Conservation (phyloP, 2,113 vertebrate genomes). For the Chrysemys picta region DNA sequence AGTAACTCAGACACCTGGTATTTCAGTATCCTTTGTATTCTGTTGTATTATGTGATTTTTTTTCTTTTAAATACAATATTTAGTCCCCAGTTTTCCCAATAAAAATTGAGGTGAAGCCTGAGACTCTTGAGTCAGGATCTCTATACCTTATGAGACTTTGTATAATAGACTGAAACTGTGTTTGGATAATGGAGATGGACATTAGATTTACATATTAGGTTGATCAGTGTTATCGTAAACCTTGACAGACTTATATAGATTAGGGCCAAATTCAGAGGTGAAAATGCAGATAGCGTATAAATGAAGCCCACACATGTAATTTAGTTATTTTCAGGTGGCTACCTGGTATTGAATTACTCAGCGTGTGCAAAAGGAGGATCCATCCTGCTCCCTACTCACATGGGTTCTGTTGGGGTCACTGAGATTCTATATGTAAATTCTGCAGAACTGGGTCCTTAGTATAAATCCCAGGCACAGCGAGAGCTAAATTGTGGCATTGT, state of each 20-base stretch:
- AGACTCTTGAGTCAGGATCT: neutral
- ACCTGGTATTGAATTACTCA: neutral
- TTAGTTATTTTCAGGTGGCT: neutral
- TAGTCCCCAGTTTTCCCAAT: neutral
- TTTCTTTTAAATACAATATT: neutral
- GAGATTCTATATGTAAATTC: neutral
- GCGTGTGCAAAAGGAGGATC: neutral
- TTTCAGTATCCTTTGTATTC: neutral
- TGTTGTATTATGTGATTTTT: neutral
- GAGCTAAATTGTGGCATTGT: neutral
- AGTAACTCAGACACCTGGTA: constrained; percentile 59
- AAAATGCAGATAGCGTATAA: neutral
- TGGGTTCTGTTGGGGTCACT: neutral
- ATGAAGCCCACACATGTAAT: neutral
- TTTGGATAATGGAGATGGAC: neutral
- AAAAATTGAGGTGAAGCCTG: neutral
- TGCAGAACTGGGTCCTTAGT: neutral
- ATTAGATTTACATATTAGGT: neutral
- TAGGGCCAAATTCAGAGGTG: neutral
- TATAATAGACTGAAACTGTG: neutral
- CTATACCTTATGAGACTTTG: neutral
- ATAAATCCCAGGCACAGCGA: neutral
- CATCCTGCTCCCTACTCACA: neutral
- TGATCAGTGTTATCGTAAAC: neutral
- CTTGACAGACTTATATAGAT: neutral